Evolutionary conservation across 2,888 invertebrate genomes (phyloP).

Genomic region (Dascillus cervinus): DNA sequence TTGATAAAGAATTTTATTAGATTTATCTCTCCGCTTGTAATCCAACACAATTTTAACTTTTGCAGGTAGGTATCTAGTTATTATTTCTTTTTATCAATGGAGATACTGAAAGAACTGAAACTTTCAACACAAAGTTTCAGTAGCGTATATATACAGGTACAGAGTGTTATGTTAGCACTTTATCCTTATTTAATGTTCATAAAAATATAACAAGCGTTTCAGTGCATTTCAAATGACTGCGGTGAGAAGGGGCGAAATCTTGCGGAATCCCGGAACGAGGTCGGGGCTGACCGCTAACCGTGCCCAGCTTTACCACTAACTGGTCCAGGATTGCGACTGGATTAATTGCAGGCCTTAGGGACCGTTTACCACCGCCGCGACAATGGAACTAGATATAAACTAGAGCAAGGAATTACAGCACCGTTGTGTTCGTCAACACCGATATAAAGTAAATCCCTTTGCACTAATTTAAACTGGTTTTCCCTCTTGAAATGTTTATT

Average conservation of each 20-base stretch:
- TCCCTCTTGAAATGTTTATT: constrained; percentile 1
- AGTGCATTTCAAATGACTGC: constrained; percentile 20
- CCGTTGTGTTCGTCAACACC: constrained; percentile 34
- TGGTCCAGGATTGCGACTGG: constrained; percentile 33
- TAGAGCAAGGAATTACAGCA: constrained; percentile 34
- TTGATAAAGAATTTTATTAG: constrained; percentile 36
- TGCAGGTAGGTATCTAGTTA: too few relatives aligned
- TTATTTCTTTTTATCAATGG: too few relatives aligned
- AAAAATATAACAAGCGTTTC: too few relatives aligned
- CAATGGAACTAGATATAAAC: constrained; percentile 36
- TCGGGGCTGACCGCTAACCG: constrained; percentile 32
- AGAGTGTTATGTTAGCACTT: too few relatives aligned
- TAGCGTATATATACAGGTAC: too few relatives aligned
- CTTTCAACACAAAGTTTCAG: too few relatives aligned
- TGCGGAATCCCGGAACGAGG: constrained; percentile 28
- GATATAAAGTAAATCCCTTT: constrained; percentile 31
- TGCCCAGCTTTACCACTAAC: constrained; percentile 32
- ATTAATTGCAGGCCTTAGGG: constrained; percentile 39
- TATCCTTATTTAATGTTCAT: too few relatives aligned
- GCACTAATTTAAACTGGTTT: constrained; percentile 5
- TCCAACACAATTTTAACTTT: too few relatives aligned
- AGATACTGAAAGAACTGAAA: too few relatives aligned
- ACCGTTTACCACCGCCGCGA: constrained; percentile 35
- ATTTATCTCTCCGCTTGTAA: constrained; percentile 24
- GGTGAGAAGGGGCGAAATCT: constrained; percentile 22